Evolutionary conservation across 2,797 vertebrate species (phyloP).

Genomic region (Coendou prehensilis): DNA sequence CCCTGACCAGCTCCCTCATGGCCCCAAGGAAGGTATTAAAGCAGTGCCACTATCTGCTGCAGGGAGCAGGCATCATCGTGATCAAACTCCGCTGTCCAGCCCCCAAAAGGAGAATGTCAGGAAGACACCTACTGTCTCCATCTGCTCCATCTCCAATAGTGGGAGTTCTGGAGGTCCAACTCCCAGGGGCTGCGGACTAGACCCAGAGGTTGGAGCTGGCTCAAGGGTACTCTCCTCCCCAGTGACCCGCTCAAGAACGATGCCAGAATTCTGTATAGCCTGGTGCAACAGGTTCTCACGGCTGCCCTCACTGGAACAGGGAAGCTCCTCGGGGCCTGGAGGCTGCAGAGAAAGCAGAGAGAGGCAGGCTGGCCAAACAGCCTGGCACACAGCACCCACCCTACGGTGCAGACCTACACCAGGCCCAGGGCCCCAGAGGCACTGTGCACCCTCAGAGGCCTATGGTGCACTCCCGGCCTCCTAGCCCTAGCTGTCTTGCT

Average conservation of each 20-base stretch:
- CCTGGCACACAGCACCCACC: neutral
- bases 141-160: constrained; percentile 82
- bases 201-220: constrained; percentile 75
- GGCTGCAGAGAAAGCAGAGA: constrained; percentile 57
- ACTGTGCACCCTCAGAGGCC: neutral
- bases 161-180: constrained; percentile 82
- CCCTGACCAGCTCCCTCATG: neutral
- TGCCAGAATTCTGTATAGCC: constrained; percentile 97
- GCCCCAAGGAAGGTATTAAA: neutral
- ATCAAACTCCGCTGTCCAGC: neutral
- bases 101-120: neutral
- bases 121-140: constrained; percentile 85
- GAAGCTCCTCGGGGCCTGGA: constrained; percentile 79
- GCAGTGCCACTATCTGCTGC: neutral
- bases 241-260: constrained; percentile 91
- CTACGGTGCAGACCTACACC: neutral
- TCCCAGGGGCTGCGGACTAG: constrained; percentile 80
- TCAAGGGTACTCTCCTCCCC: constrained; percentile 88
- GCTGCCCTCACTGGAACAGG: constrained; percentile 86
- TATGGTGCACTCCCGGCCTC: neutral
- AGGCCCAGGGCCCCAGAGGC: neutral
- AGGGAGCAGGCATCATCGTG: neutral
- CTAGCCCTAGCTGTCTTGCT: neutral
- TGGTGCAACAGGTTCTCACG: constrained; percentile 96
- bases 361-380: neutral